Conservation (phyloP, 30 jellyfish, hydroid and myxozoan species). For the Clytia hemisphaerica region DNA sequence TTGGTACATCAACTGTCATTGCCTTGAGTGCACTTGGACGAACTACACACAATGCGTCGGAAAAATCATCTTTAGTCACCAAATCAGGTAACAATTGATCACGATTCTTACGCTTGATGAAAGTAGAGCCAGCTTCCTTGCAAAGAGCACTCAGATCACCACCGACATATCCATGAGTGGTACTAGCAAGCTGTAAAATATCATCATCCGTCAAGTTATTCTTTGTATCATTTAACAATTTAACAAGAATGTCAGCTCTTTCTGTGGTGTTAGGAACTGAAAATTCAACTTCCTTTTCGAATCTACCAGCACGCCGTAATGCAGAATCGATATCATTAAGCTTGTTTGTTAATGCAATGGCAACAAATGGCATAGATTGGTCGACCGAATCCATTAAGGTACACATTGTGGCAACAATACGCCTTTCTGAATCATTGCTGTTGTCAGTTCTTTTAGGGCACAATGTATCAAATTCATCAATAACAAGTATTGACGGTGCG, state of each 20-base stretch:
- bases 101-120: conserved; percentile 24
- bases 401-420: conserved; percentile 76
- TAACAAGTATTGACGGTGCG: conserved; percentile 74
- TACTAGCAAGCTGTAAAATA: conserved; percentile 46
- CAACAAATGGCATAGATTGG: conserved; percentile 54
- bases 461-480: conserved; percentile 94
- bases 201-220: conserved; percentile 33
- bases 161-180: conserved; percentile 93
- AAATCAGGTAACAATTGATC: conserved; percentile 1
- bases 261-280: conserved; percentile 78
- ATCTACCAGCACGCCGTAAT: conserved; percentile 85
- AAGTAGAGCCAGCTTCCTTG: conserved; percentile 52
- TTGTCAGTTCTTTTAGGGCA: conserved; percentile 75
- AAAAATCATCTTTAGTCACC: conserved; percentile 34
- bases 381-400: conserved; percentile 84
- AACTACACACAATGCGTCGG: conserved; percentile 58
- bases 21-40: conserved; percentile 93
- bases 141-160: conserved; percentile 87
- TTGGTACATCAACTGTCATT: conserved; percentile 76
- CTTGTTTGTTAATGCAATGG: conserved; percentile 72
- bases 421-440: conserved; percentile 65
- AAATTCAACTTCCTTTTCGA: conserved; percentile 77
- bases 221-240: conserved; percentile 28
- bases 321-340: conserved; percentile 76
- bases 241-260: conserved; percentile 53